Evolutionary conservation across 2,113 vertebrate genomes (phyloP), one percentile per base, ranked within the genome.

Genomic region (Nannospalax galili): DNA sequence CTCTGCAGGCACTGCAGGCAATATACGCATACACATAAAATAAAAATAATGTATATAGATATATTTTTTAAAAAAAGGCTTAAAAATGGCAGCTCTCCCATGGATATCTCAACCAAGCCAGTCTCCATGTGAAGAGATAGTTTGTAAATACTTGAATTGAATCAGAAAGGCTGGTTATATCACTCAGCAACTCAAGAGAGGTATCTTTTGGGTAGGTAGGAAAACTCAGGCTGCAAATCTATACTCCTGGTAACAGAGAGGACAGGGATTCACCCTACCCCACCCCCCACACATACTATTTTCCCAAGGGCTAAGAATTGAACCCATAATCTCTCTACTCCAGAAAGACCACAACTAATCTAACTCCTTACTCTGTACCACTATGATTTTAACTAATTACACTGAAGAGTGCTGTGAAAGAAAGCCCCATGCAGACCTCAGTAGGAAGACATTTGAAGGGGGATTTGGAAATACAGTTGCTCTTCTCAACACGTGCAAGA

Each of bases 361-460:
- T 32, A 40, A 32, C 40, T 22, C 58, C 40, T 86, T 17, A 9
- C 11, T 64, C 52, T 8, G 0, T 22, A 70, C 12, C 45, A 17
- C 40, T 2, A 35, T 1, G 12, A 42, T 10, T 42, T 19, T 0
- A 62, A 40, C 22, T 60, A 12, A 45, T 30, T 3, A 40, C 10
- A 6, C n/a, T 86, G 52, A 60, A 84, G 48, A 52, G 48, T 17
- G 30, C 16, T 12, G 6, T 24, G 28, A 30, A 30, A 40, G 24
- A 45, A 35, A 74, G 45, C 45, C 60, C n/a, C 16, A 9, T 16
- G 69, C 30, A 0, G 45, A 26, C 48, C 42, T 37, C 32, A 52
- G 48, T 5, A 7, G 17, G n/a, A 24, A 20, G 24, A 4, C 15
- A 19, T 74, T 64, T 20, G 11, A 4, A 8, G 10, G 0, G 1